These are phyloP conservation scores for Peromyscus californicus DNA, from an alignment of 2,113 vertebrate species.

Conservation along the genomic window DNA sequence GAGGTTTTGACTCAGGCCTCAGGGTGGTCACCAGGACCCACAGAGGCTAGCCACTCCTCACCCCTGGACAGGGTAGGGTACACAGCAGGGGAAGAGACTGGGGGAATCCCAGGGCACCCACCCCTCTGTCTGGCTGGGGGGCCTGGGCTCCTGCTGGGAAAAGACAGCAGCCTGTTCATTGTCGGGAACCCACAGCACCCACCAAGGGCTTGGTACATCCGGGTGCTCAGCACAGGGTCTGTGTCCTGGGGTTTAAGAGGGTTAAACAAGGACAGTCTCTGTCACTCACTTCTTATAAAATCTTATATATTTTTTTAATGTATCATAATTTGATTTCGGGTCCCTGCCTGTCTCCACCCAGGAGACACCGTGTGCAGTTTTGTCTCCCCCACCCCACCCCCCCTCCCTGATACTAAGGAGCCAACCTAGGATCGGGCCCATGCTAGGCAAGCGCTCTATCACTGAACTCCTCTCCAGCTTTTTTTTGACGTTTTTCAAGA, in stretches of 20 bases:
- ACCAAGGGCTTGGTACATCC: neutral
- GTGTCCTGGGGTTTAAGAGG: neutral
- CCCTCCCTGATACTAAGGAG: neutral
- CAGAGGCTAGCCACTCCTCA: neutral
- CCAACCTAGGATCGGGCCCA: neutral
- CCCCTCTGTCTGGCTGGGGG: neutral
- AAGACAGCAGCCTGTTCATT: neutral
- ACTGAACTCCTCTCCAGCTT: neutral
- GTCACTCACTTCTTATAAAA: constrained; percentile 1
- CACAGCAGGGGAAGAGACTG: neutral
- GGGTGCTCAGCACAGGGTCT: neutral
- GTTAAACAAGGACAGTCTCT: constrained; percentile 55
- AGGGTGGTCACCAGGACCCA: neutral
- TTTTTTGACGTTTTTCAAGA: no score
- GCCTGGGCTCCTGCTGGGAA: constrained; percentile 9
- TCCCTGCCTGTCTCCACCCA: neutral
- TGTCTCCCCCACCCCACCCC: neutral
- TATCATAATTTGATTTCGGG: neutral
- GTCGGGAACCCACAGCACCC: constrained; percentile 46
- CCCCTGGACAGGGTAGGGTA: neutral
- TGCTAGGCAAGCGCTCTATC: neutral
- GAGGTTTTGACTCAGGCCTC: neutral
- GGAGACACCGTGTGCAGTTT: neutral
- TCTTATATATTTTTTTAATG: neutral
- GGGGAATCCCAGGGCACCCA: neutral